phyloP scores from a whole-genome alignment of 2,888 invertebrate genomes.

The Philonicus albiceps region DNA sequence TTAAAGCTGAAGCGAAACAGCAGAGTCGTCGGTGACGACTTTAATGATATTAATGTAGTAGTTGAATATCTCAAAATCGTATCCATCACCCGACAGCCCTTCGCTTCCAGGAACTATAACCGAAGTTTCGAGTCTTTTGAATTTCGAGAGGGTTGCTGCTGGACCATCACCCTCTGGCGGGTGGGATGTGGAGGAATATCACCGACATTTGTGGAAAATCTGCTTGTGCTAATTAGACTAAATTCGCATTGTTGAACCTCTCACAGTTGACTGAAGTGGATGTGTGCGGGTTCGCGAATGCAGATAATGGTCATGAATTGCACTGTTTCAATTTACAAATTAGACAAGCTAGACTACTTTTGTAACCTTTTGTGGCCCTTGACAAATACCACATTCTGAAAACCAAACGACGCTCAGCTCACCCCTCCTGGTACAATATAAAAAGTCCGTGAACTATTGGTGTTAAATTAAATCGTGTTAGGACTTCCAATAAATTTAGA shows the following conservation, averaged over 20 bases:
- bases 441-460: neutral
- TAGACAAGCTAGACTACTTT: neutral
- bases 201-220: neutral
- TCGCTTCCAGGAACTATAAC: neutral
- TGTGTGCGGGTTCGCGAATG: neutral
- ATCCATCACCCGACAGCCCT: neutral
- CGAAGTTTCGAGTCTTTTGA: neutral
- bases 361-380: neutral
- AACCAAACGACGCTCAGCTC: neutral
- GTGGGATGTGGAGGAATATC: neutral
- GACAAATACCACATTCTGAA: neutral
- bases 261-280: neutral
- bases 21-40: neutral
- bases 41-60: neutral
- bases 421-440: neutral
- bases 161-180: neutral
- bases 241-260: constrained; percentile 41
- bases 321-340: neutral
- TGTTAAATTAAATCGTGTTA: neutral
- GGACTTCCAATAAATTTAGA: neutral
- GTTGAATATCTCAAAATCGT: neutral
- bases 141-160: neutral
- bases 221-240: constrained; percentile 44
- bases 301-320: neutral
- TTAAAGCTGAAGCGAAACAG: neutral